phyloP scores from a whole-genome alignment of 53 echinoderm and acorn worm genomes.

The Glandiceps talaboti region DNA sequence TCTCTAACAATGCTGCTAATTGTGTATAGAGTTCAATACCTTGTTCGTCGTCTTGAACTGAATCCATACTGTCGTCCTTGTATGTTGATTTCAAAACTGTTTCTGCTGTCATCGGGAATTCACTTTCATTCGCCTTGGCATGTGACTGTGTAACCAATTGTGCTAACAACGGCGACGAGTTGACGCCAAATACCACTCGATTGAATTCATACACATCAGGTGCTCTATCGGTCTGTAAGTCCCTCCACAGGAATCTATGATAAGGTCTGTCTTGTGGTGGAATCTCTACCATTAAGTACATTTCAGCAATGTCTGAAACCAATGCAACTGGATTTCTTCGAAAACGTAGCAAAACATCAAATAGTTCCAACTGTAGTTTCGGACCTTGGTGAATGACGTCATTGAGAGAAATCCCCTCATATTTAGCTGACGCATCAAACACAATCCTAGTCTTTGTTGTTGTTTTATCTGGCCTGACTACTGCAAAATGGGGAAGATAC shows the following conservation, averaged over 20 bases:
- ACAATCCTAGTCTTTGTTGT: constrained; percentile 14
- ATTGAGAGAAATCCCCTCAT: constrained; percentile 6
- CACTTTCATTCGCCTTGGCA: too few species aligned
- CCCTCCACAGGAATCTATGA: constrained; percentile 11
- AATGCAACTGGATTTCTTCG: too few species aligned
- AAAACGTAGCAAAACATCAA: too few species aligned
- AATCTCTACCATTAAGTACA: constrained; percentile 20
- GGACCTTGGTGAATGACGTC: constrained; percentile 17
- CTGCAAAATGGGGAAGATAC: constrained; percentile 23
- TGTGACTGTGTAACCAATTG: constrained; percentile 5
- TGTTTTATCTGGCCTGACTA: constrained; percentile 1
- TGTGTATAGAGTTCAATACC: too few species aligned
- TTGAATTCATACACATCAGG: constrained; percentile 23
- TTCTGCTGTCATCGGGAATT: too few species aligned
- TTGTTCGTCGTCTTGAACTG: too few species aligned
- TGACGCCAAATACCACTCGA: constrained; percentile 8
- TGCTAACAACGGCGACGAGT: constrained; percentile 4
- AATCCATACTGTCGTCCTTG: too few species aligned
- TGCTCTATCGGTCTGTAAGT: neutral
- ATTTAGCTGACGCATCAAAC: constrained; percentile 17
- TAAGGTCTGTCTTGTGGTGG: neutral
- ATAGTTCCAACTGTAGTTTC: constrained; percentile 10
- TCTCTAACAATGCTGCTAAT: too few species aligned
- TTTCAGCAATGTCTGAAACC: constrained; percentile 5
- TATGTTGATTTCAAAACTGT: too few species aligned